These are phyloP conservation scores for Ypsolopha sequella DNA, from an alignment of 2,888 invertebrate species.

Conservation along the genomic window DNA sequence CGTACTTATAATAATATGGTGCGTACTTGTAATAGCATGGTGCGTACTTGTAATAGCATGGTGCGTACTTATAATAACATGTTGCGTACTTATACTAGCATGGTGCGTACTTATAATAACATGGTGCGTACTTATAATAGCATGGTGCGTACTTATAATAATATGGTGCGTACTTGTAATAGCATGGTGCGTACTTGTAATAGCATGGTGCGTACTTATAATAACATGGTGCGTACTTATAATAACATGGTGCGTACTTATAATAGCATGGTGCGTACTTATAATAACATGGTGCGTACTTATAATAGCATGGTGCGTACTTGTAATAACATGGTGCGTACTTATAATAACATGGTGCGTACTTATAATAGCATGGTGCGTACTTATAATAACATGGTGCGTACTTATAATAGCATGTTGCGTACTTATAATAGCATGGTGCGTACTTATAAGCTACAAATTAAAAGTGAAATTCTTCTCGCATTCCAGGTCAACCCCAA, in stretches of 20 bases:
- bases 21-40: too few relatives aligned
- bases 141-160: background rate
- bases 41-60: background rate
- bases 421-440: background rate
- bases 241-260: too few relatives aligned
- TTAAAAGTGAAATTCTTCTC: background rate
- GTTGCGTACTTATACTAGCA: too few relatives aligned
- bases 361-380: background rate
- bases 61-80: background rate
- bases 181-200: background rate
- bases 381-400: background rate
- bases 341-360: too few relatives aligned
- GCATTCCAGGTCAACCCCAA: slow-evolving; percentile 43
- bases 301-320: background rate
- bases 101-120: background rate
- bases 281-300: background rate
- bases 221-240: background rate
- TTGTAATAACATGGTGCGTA: background rate
- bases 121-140: too few relatives aligned
- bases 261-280: background rate
- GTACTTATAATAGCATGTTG: background rate
- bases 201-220: background rate
- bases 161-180: too few relatives aligned
- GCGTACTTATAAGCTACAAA: background rate
- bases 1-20: background rate